Evolutionary conservation across 2,113 vertebrate species (phyloP).

Genomic region (Holacanthus passer): DNA sequence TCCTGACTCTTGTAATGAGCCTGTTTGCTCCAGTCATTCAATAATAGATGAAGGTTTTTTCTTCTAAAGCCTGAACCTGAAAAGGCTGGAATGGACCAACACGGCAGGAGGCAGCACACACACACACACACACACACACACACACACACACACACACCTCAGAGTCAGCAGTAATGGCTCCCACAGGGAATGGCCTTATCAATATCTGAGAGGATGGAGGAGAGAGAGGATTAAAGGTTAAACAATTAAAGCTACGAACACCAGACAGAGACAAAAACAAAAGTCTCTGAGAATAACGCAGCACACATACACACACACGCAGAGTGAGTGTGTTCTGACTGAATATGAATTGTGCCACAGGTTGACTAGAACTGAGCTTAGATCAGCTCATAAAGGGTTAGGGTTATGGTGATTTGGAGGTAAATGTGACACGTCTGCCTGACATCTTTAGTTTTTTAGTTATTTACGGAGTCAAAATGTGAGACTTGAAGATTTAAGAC

Average conservation of each 20-base stretch:
- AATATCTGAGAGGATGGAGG: conserved; percentile 41
- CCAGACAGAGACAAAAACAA: conserved; percentile 6
- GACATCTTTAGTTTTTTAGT: too few relatives aligned
- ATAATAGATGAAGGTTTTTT: conserved; percentile 57
- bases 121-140: conserved; percentile 5
- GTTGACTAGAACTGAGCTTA: neutral
- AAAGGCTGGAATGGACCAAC: conserved; percentile 23
- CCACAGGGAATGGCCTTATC: conserved; percentile 50
- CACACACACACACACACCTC: conserved; percentile 16
- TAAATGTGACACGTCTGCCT: too few relatives aligned
- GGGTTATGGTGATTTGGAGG: too few relatives aligned
- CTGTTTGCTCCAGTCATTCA: conserved; percentile 28
- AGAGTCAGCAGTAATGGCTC: conserved; percentile 53
- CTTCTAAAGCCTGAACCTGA: conserved; percentile 42
- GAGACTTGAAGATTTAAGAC: too few relatives aligned
- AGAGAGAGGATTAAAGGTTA: conserved; percentile 49
- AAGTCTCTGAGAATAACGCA: neutral
- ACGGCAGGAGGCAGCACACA: conserved; percentile 21
- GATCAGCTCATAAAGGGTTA: neutral
- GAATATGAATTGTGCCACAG: neutral
- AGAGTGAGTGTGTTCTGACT: neutral
- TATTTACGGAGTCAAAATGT: too few relatives aligned
- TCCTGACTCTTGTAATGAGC: conserved; percentile 7
- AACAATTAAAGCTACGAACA: conserved; percentile 33
- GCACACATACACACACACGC: neutral